These are phyloP conservation scores for Stichodactyla helianthus DNA, from an alignment of 64 coral and sea anemone genomes.

Conservation along the genomic window DNA sequence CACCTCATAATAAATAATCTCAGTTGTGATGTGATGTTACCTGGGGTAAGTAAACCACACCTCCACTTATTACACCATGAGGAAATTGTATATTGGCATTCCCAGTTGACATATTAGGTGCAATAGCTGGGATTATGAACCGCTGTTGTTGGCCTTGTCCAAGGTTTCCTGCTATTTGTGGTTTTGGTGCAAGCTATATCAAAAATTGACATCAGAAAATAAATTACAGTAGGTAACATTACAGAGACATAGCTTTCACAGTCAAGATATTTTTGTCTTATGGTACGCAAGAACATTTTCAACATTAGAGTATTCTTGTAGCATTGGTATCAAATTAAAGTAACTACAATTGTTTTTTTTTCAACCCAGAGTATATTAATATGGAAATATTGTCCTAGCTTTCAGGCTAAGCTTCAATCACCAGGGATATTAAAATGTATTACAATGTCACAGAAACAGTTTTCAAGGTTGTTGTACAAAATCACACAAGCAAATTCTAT, in stretches of 20 bases:
- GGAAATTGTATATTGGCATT: conserved; percentile 71
- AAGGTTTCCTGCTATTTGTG: not conserved
- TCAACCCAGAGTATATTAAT: too few relatives aligned
- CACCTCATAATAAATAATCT: not conserved
- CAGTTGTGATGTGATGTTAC: conserved; percentile 1
- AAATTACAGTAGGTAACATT: not conserved
- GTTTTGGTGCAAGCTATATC: conserved; percentile 79
- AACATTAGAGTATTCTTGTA: too few relatives aligned
- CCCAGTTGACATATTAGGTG: conserved; percentile 52
- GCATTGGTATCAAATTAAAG: too few relatives aligned
- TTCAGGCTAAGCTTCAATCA: too few relatives aligned
- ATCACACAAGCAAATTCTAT: too few relatives aligned
- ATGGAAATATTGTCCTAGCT: too few relatives aligned
- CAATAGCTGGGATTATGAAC: conserved; percentile 77
- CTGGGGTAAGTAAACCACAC: conserved; percentile 90
- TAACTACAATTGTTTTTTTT: too few relatives aligned
- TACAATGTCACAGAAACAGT: too few relatives aligned
- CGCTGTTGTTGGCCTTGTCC: conserved; percentile 55
- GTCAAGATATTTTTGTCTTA: too few relatives aligned
- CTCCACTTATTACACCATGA: conserved; percentile 88
- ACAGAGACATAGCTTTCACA: not conserved
- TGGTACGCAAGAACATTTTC: too few relatives aligned
- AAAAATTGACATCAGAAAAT: not conserved
- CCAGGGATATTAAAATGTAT: too few relatives aligned
- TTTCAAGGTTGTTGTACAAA: too few relatives aligned